Evolutionary conservation across 2,797 vertebrate species (phyloP).

Genomic region (Sebastes dallii): DNA sequence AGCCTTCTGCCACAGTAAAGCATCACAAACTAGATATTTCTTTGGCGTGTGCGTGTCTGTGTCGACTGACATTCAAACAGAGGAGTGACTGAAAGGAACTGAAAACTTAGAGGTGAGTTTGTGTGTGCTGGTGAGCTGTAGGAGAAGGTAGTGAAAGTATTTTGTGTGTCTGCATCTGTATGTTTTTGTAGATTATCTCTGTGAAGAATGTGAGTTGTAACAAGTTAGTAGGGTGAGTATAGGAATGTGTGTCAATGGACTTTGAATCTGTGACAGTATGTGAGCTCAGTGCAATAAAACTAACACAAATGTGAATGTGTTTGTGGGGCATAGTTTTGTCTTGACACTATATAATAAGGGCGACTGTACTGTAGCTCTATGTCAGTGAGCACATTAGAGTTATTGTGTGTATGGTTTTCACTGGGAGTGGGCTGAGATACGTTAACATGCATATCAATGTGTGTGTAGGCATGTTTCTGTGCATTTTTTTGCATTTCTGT

Average conservation of each 20-base stretch:
- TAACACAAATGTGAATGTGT: neutral
- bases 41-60: neutral
- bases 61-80: slow-evolving; percentile 28
- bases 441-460: slow-evolving; percentile 57
- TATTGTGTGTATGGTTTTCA: slow-evolving; percentile 38
- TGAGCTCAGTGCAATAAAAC: neutral
- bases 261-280: slow-evolving; percentile 31
- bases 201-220: neutral
- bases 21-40: neutral
- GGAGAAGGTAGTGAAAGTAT: slow-evolving; percentile 39
- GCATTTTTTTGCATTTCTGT: slow-evolving; percentile 28
- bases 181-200: slow-evolving; percentile 6
- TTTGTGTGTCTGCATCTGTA: slow-evolving; percentile 4
- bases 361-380: slow-evolving; percentile 9
- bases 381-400: slow-evolving; percentile 29
- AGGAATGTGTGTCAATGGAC: slow-evolving; percentile 39
- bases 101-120: slow-evolving; percentile 56
- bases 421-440: slow-evolving; percentile 36
- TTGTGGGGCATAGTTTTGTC: slow-evolving; percentile 11
- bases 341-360: neutral
- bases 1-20: slow-evolving; percentile 8
- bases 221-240: neutral
- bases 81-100: slow-evolving; percentile 31
- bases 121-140: slow-evolving; percentile 11
- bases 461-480: slow-evolving; percentile 48